Base-by-base conservation (phyloP, 1,140 invertebrate genomes). In the Drosophila serrata region DNA sequence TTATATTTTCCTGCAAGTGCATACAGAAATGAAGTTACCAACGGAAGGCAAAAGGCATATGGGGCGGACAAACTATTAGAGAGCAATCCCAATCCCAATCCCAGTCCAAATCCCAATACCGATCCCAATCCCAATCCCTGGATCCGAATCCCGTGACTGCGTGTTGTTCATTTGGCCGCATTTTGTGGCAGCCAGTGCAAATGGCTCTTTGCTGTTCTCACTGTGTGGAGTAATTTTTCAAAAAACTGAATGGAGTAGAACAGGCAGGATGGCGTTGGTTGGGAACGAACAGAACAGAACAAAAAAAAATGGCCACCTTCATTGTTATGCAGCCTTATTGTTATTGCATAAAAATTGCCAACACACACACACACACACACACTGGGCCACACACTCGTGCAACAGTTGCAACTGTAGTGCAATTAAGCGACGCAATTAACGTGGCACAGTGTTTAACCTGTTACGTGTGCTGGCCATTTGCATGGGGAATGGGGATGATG, bases 351-450 rank as follows among this genome's bases (percentile, higher is more conserved):
- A 88, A 88, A 88, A 88, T 90, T 45, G 74, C 77, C 56, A 51
- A 5, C 42, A 22, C 22, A 51, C 49, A 45, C 59, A 63, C 48
- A 37, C 53, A 59, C 43, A 60, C 59, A 17, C 49, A 37, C 19
- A 37, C 19, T 9, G 49, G 31, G 49, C 35, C 64, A 65, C 45
- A 48, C 62, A 70, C 45, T 61, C 63, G 70, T 81, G 82, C 82
- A 86, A 86, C 84, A 90, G 80, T 88, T 84, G 84, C 84, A 87
- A 80, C 69, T 84, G 76, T 62, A 63, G 80, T 78, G 84, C 84
- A 88, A 88, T 90, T 88, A 88, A 90, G 85, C 85, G 74, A 79
- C 70, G 85, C 85, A 88, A 88, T 88, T 88, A 88, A 88, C 85
- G 85, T 88, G 74, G 59, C 65, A 51, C 85, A 90, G 81, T 90